Evolutionary conservation across 2,113 vertebrate species (phyloP).

Genomic region (Puntigrus tetrazona): DNA sequence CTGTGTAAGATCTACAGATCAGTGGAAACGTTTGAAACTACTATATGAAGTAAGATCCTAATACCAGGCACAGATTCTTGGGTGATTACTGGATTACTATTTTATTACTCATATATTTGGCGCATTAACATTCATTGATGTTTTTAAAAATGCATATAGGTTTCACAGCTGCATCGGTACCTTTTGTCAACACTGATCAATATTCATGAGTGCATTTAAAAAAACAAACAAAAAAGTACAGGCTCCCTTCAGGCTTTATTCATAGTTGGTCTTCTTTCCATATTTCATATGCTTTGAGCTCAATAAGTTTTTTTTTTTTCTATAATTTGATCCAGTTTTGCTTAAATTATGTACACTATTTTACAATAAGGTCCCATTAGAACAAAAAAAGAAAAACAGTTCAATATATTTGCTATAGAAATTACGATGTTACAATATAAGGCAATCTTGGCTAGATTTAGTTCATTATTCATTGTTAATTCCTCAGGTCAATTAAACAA

Average conservation of each 20-base stretch:
- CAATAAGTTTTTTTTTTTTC: neutral
- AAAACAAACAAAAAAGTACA: too few species aligned
- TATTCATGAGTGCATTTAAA: too few species aligned
- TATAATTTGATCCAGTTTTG: neutral
- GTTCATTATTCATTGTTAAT: too few species aligned
- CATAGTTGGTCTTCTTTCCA: too few species aligned
- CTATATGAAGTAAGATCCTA: neutral
- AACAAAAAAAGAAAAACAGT: too few species aligned
- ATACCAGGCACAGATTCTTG: neutral
- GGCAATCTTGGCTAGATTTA: too few species aligned
- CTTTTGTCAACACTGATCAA: neutral
- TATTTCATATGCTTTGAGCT: too few species aligned
- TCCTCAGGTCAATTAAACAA: too few species aligned
- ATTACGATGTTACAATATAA: too few species aligned
- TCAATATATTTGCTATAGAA: too few species aligned
- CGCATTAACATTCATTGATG: neutral
- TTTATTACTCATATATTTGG: neutral
- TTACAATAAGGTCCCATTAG: too few species aligned
- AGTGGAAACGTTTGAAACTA: neutral
- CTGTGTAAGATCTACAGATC: constrained; percentile 42
- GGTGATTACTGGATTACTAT: neutral
- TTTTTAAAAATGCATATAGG: neutral
- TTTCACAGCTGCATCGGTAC: neutral
- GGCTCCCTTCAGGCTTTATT: too few species aligned
- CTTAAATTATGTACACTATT: neutral